Base-by-base conservation (phyloP, 2,888 invertebrate genomes). In the Hemicrepidius hirtus region DNA sequence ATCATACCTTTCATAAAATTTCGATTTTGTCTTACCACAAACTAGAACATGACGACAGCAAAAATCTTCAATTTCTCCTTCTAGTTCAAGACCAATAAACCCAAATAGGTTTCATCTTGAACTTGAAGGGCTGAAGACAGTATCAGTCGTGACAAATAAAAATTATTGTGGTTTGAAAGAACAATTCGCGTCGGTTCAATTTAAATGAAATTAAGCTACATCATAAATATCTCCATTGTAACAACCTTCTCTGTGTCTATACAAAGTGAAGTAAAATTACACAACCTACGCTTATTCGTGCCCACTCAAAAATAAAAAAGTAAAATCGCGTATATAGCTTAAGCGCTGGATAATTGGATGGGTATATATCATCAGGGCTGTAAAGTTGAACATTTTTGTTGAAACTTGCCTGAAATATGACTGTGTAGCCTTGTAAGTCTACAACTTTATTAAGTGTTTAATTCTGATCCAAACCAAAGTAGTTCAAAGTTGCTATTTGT, bases 271-370 rank as follows among this genome's bases (percentile, higher is more conserved):
- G 37, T 21, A 64, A 64, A 64, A 50, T 40, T 24, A 37, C 24
- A n/a, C 64, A 46, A 37, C 64, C 64, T n/a, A 64, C 64, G 16
- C 49, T 46, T 18, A 18, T 28, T 24, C 16, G 46, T 18, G 13
- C 49, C 16, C 28, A 64, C 50, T 37, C 21, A 40, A 49, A 50
- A 64, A 46, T 46, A 62, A 62, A 64, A 24, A 49, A 46, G 28
- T 46, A 16, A 40, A 32, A 63, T 63, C 44, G 32, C 32, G 28
- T 46, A 59, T 59, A 37, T 16, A 41, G 16, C 18, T 10, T 32
- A 21, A 63, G 32, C 16, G 20, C 40, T 20, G 40, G 62, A 63
- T 64, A 64, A 64, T 64, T 64, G 64, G 50, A 64, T 50, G 50
- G 64, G 49, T 37, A 50, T 64, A 64, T 49, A 64, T 64, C 49